phyloP scores from a whole-genome alignment of 2,888 invertebrate species.

The Gordius sp. region DNA sequence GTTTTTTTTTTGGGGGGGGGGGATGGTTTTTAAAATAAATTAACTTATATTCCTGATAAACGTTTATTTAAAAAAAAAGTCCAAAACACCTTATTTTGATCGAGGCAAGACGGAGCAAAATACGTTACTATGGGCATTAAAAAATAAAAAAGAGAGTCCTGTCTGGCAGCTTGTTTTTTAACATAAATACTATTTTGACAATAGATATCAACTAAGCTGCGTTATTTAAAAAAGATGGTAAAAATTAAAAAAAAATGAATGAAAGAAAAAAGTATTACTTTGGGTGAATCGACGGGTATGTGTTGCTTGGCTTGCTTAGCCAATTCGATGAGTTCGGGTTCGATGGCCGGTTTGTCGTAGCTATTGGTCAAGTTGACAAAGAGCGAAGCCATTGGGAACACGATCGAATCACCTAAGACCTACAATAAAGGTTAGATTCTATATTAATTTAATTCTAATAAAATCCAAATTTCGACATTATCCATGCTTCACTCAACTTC shows the following conservation, averaged over 20 bases:
- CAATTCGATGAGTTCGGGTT: constrained; percentile 82
- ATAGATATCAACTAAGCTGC: no score
- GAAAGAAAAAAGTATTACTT: constrained; percentile 24
- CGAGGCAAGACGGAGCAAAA: no score
- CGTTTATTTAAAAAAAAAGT: no score
- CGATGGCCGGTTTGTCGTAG: constrained; percentile 77
- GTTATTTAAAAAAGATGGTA: constrained; percentile 17
- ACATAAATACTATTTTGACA: constrained; percentile 4
- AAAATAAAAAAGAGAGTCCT: no score
- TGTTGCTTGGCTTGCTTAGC: constrained; percentile 98
- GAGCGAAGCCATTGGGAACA: constrained; percentile 70
- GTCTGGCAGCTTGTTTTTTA: no score
- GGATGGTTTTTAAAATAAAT: no score
- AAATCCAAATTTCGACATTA: neutral
- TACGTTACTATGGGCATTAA: no score
- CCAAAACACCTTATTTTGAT: no score
- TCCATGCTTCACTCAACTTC: neutral
- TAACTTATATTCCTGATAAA: no score
- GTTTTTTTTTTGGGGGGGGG: no score
- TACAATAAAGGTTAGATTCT: neutral
- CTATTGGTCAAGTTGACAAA: constrained; percentile 86
- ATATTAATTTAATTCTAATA: neutral
- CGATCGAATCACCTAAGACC: constrained; percentile 29
- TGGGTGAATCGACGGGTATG: constrained; percentile 65
- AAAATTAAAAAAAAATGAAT: constrained; percentile 11